Conservation (phyloP, 1,140 invertebrate genomes). For the Drosophila asahinai region DNA sequence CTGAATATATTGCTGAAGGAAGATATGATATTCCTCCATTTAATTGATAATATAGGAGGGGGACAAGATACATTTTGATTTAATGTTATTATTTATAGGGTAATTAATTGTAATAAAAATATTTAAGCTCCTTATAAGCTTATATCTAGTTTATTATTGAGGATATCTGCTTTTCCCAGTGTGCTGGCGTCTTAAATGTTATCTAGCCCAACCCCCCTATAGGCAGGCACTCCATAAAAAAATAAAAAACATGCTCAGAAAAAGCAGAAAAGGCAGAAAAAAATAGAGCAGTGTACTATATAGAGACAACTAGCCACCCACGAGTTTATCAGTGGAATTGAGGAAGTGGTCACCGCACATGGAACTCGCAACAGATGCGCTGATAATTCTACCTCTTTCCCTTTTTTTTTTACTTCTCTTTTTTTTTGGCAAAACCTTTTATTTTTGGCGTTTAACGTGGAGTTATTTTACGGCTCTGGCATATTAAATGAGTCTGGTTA, state of each 20-base stretch:
- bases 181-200: slow-evolving; percentile 19
- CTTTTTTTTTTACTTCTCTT: neutral
- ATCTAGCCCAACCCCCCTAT: too few species aligned
- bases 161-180: slow-evolving; percentile 2
- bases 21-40: too few species aligned
- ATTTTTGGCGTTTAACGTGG: slow-evolving; percentile 37
- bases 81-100: too few species aligned
- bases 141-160: neutral
- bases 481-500: slow-evolving; percentile 37
- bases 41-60: too few species aligned
- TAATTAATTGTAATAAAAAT: too few species aligned
- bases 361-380: slow-evolving; percentile 62
- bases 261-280: neutral
- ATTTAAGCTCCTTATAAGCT: neutral
- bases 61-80: too few species aligned
- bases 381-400: slow-evolving; percentile 13
- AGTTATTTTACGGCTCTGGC: slow-evolving; percentile 54
- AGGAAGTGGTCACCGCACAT: slow-evolving; percentile 64
- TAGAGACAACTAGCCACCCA: slow-evolving; percentile 57
- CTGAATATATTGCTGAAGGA: too few species aligned
- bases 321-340: slow-evolving; percentile 75
- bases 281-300: slow-evolving; percentile 7
- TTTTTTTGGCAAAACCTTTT: slow-evolving; percentile 53
- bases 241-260: neutral
- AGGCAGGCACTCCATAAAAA: slow-evolving; percentile 33